Percentiles rank a stretch among this genome's conserved stretches.
Conservation (phyloP, 1,140 invertebrate species). For the Bombus huntii region DNA sequence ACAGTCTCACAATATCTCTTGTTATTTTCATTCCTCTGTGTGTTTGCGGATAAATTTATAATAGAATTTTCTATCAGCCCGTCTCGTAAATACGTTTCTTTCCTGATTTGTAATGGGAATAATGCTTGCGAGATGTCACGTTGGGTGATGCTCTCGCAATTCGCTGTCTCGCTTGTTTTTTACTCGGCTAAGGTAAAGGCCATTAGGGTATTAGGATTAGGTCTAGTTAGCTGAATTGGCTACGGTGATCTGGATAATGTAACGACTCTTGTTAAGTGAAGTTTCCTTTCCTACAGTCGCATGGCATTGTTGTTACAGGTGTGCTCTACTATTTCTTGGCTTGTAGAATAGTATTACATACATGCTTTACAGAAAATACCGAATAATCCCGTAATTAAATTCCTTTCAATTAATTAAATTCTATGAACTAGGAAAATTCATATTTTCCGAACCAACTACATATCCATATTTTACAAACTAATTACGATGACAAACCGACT, state of each 20-base stretch:
- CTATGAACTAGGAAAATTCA: no score
- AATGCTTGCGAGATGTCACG: no score
- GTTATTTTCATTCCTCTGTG: no score
- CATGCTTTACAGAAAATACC: neutral
- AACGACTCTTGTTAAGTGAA: neutral
- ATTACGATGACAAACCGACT: no score
- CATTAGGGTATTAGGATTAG: conserved; percentile 36
- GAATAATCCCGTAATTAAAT: neutral
- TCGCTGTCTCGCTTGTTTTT: neutral
- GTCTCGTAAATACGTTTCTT: neutral
- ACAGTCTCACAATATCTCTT: no score
- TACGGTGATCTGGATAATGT: neutral
- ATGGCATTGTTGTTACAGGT: neutral
- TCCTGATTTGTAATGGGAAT: no score
- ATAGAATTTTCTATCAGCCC: no score
- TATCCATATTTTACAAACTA: no score
- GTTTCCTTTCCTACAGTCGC: no score
- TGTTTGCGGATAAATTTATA: no score
- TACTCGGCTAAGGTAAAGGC: neutral
- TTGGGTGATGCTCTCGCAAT: neutral
- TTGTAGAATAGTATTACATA: neutral
- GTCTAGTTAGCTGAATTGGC: neutral
- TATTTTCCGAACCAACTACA: no score
- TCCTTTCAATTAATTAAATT: neutral
- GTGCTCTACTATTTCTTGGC: neutral